Evolutionary conservation across 2,888 invertebrate genomes (phyloP).

Genomic region (Limnephilus lunatus): DNA sequence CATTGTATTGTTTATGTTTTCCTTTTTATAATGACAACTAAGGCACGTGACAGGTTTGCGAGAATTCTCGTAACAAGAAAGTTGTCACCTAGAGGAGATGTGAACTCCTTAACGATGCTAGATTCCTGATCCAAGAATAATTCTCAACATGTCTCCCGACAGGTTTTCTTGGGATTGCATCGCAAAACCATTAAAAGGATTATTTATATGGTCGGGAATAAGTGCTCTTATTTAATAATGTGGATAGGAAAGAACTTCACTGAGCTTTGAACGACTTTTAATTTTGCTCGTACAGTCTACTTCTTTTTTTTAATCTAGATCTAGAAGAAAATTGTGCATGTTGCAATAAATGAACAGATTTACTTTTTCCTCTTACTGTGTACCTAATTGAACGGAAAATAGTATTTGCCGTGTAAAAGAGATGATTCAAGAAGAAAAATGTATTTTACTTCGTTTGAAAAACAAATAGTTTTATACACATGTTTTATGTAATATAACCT

Average conservation of each 20-base stretch:
- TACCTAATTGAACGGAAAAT: too few relatives aligned
- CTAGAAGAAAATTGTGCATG: neutral
- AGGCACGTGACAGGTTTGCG: neutral
- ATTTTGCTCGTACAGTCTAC: neutral
- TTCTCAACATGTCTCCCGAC: neutral
- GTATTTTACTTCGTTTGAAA: too few relatives aligned
- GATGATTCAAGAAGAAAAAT: too few relatives aligned
- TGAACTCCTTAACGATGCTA: conserved; percentile 22
- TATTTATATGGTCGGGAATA: neutral
- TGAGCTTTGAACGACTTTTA: neutral
- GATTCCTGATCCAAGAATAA: conserved; percentile 6
- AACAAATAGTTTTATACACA: too few relatives aligned
- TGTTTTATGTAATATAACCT: too few relatives aligned
- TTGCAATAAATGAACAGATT: neutral
- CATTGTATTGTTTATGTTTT: neutral
- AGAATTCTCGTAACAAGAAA: neutral
- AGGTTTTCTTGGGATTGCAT: conserved; percentile 2
- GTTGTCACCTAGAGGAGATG: conserved; percentile 12
- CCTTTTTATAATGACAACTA: neutral
- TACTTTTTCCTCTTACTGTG: too few relatives aligned
- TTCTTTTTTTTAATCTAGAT: neutral
- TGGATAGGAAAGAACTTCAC: neutral
- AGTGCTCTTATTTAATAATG: neutral
- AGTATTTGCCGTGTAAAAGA: too few relatives aligned
- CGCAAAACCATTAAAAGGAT: neutral